Evolutionary conservation across 2,797 vertebrate genomes (phyloP), one percentile per base, ranked within the genome.

Genomic region (Etheostoma perlongum): DNA sequence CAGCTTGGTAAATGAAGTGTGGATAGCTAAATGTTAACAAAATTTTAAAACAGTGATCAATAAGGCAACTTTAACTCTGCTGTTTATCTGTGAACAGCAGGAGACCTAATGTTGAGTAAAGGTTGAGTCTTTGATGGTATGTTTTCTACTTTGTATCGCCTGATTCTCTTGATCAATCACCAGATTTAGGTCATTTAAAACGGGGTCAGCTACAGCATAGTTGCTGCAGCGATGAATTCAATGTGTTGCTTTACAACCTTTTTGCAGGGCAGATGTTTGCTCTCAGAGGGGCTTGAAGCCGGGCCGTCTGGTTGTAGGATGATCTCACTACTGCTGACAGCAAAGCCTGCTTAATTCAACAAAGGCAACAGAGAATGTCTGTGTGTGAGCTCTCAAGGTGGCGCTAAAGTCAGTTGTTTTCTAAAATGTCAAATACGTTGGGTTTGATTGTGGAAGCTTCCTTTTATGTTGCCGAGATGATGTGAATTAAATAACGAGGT

Each of bases 291-390:
- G 83, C 83, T 90, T 21, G 84, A 81, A 81, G 79, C 74, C 42
- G 0, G 74, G 81, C 72, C 59, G 76, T 81, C 83, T 87, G 88
- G 78, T 86, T 81, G 74, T 79, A 86, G 82, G 83, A 88, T 91
- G 89, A 91, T 82, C 87, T 91, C 84, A 89, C 85, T 82, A 73
- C 62, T 68, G 81, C 82, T 82, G 86, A 88, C 77, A 76, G 82
- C 64, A 88, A 90, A 91, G 82, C 81, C 85, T 89, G 86, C 85
- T 88, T 92, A 85, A 83, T 81, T 75, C 73, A 72, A 85, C 77
- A 84, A 83, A 78, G 74, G 77, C 81, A 65, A 44, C 70, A 70
- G 70, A 69, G 65, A 79, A 76, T 72, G 65, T 82, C 73, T 81
- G 78, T 10, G 64, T 69, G 73, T 72, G 74, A 71, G 84, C 73